A percentile compares a stretch with the other conserved stretches of the same genome.
These are phyloP conservation scores for Clytia hemisphaerica DNA, from an alignment of 30 jellyfish, hydroid and myxozoan genomes.

Conservation along the genomic window DNA sequence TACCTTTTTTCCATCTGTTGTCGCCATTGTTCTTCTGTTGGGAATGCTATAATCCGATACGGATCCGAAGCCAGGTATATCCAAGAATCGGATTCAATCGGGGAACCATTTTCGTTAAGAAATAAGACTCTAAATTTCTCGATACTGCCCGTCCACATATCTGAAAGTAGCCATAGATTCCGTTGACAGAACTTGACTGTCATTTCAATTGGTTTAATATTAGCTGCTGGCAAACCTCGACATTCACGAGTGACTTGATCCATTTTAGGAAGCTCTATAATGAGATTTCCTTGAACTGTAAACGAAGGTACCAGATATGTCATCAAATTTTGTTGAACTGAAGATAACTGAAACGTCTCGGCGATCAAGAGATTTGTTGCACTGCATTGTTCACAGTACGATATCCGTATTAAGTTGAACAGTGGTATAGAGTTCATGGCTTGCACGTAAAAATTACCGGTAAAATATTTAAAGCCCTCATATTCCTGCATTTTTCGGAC, in stretches of 20 bases:
- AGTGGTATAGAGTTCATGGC: neutral
- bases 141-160: neutral
- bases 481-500: neutral
- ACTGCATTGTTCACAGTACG: conserved; percentile 21
- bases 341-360: too few relatives aligned
- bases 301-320: too few relatives aligned
- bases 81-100: conserved; percentile 56
- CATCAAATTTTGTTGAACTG: too few relatives aligned
- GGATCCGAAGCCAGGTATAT: neutral
- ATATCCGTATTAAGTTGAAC: neutral
- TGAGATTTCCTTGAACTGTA: too few relatives aligned
- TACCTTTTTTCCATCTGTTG: too few relatives aligned
- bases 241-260: neutral
- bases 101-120: conserved; percentile 25
- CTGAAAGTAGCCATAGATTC: conserved; percentile 1
- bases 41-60: conserved; percentile 16
- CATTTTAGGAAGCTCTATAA: too few relatives aligned
- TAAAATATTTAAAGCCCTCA: neutral
- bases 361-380: neutral
- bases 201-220: neutral
- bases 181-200: neutral
- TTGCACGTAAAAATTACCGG: conserved; percentile 1
- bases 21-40: too few relatives aligned
- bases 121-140: conserved; percentile 18
- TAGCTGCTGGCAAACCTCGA: neutral